These are phyloP conservation scores for Tachuris rubrigastra DNA, from an alignment of 2,113 vertebrate genomes.

Conservation along the genomic window DNA sequence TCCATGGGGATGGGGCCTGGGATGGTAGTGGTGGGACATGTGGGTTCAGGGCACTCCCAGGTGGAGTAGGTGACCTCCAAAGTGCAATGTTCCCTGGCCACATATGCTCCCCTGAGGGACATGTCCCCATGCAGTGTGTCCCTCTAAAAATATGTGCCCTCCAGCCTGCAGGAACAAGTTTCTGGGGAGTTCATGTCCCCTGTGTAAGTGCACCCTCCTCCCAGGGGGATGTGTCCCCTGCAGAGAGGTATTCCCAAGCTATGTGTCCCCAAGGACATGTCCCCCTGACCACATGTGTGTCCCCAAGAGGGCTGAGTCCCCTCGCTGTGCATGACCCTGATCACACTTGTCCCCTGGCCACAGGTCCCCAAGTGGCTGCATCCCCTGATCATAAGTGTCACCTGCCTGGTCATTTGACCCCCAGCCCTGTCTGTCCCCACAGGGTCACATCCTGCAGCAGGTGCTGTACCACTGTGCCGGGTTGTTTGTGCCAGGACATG, in stretches of 20 bases:
- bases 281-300: accelerated
- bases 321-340: accelerated
- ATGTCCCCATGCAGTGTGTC: not conserved
- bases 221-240: not conserved
- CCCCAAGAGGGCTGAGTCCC: not conserved
- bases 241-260: not conserved
- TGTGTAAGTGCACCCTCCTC: not conserved
- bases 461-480: accelerated
- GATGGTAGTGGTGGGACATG: not conserved
- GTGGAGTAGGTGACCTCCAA: not conserved
- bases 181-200: not conserved
- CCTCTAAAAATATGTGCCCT: not conserved
- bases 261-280: not conserved
- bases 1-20: accelerated
- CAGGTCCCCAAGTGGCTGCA: not conserved
- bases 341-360: not conserved
- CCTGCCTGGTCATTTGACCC: not conserved
- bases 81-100: not conserved
- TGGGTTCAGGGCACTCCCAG: not conserved
- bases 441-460: not conserved
- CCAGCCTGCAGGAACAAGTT: not conserved
- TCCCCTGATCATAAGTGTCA: not conserved
- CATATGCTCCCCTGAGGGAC: not conserved
- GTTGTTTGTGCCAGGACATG: not conserved
- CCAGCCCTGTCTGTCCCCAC: not conserved